phyloP scores from a whole-genome alignment of 2,113 vertebrate genomes.

The Glareola pratincola region DNA sequence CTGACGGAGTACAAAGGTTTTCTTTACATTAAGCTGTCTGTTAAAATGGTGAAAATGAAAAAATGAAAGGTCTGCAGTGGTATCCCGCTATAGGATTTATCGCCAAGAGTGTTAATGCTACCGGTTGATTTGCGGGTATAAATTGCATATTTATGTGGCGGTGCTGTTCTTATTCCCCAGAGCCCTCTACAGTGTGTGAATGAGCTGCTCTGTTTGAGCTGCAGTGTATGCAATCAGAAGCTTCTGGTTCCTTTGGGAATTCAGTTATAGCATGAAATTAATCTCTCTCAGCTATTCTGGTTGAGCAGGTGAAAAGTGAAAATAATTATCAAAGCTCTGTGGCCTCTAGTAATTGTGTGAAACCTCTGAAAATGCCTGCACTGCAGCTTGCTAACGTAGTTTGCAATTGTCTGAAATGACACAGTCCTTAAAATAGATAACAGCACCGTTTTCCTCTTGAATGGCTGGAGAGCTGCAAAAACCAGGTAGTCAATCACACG shows the following conservation, averaged over 20 bases:
- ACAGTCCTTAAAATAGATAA: slow-evolving; percentile 29
- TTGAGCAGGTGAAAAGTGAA: slow-evolving; percentile 59
- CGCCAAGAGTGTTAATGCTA: background rate
- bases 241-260: slow-evolving; percentile 39
- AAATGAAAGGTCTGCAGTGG: background rate
- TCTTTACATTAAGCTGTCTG: background rate
- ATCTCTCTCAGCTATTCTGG: slow-evolving; percentile 37
- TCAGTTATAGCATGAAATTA: slow-evolving; percentile 33
- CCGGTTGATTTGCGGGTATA: slow-evolving; percentile 21
- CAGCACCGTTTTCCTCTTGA: background rate
- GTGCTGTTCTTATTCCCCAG: background rate
- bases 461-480: slow-evolving; percentile 7
- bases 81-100: background rate
- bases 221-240: background rate
- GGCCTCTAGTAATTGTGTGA: slow-evolving; percentile 28
- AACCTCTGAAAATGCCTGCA: background rate
- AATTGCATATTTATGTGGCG: background rate
- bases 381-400: slow-evolving; percentile 22
- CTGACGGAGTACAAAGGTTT: background rate
- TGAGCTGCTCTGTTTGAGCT: background rate
- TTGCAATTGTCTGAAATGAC: slow-evolving; percentile 26
- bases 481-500: background rate
- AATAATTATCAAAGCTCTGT: slow-evolving; percentile 52
- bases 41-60: background rate
- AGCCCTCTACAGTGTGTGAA: background rate